Conservation (phyloP, 1,140 invertebrate genomes). For the Drosophila athabasca region DNA sequence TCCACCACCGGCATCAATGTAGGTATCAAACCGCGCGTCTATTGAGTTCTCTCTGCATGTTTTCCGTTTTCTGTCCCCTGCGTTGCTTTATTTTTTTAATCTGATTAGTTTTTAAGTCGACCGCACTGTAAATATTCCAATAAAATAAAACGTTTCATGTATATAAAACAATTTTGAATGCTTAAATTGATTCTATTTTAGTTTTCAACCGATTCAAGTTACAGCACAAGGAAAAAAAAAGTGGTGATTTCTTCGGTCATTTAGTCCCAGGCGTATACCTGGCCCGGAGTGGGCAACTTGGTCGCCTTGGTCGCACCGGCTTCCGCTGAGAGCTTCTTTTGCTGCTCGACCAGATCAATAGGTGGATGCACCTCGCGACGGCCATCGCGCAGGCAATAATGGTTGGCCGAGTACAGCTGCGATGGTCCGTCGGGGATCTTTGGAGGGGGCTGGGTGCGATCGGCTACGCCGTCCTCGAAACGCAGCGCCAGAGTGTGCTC, state of each 20-base stretch:
- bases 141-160: background rate
- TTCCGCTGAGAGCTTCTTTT: constrained; percentile 49
- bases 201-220: constrained; percentile 29
- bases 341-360: constrained; percentile 84
- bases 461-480: constrained; percentile 86
- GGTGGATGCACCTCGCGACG: constrained; percentile 90
- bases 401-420: constrained; percentile 89
- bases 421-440: constrained; percentile 89
- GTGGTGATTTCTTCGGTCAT: background rate
- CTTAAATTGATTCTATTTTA: constrained; percentile 57
- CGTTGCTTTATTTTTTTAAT: background rate
- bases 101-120: constrained; percentile 14
- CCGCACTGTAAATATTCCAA: constrained; percentile 30
- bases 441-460: constrained; percentile 90
- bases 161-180: background rate
- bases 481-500: constrained; percentile 87
- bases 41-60: constrained; percentile 19
- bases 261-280: constrained; percentile 85
- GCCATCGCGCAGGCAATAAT: constrained; percentile 91
- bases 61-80: too few species aligned
- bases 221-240: constrained; percentile 35
- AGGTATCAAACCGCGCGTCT: constrained; percentile 64
- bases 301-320: constrained; percentile 34
- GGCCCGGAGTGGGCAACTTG: constrained; percentile 85
- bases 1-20: constrained; percentile 71